Base-by-base conservation (phyloP, 2,797 vertebrate genomes). In the Phoxinus dragarum region DNA sequence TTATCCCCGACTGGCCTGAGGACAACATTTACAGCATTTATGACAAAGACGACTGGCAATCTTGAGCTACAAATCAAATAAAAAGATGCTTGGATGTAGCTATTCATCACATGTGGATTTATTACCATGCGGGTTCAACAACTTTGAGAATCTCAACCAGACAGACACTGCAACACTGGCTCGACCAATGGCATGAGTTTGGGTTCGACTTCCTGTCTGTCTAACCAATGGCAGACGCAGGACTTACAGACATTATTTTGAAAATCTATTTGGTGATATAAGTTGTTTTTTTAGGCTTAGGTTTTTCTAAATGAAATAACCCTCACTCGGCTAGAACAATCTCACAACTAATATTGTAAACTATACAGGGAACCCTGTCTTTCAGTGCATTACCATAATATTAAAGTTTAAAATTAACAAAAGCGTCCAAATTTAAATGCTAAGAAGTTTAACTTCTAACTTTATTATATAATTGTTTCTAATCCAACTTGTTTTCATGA, bases 1-100 rank as follows among this genome's bases (percentile, higher is more conserved):
- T 97, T 93, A 78, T 99, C 98, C 87, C 96, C 94, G 84, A 96
- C 91, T 54, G 97, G 97, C 93, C 98, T 98, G 88, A 38, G 4
- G 77, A 87, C 80, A 52, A 87, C 47, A 87, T 49, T 38, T 5
- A 67, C 14, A 49, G 54, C 44, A 68, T 80, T 68, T 31, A 44
- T 79, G 3, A 79, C 4, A 72, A 23, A 59, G 40, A 47, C 38
- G 12, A 47, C 44, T 4, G 11, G 5, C 38, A 61, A n/a, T 11
- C 21, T 16, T 7, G 27, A 54, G 19, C 52, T 9, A 59, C 5
- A 23, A 77, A 77, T 7, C 7, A 54, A 54, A 3, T 54, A 56
- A 17, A 42, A 61, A 17, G 5, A 5, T 31, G 14, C 56, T 78
- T 16, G 2, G 34, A 19, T 21, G 17, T 36, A 64, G 38, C 17